Percentiles rank a stretch among this genome's conserved stretches.
These are phyloP conservation scores for Ophion costatus DNA, from an alignment of 2,888 invertebrate species.

Conservation along the genomic window DNA sequence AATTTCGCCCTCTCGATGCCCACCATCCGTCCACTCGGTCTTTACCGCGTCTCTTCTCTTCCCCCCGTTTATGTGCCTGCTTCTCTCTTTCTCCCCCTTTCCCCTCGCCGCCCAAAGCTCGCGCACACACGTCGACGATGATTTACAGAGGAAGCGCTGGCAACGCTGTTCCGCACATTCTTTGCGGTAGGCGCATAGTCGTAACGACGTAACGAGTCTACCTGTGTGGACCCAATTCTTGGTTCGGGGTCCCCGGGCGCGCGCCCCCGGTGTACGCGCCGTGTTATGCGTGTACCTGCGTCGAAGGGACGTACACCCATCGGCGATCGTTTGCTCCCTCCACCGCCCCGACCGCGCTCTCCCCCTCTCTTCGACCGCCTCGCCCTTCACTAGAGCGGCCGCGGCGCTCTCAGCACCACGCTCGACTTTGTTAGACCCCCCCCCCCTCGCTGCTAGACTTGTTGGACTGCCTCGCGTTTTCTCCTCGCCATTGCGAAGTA, in stretches of 20 bases:
- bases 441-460: background rate
- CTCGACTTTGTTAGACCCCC: constrained; percentile 40
- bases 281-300: constrained; percentile 32
- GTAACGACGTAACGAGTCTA: constrained; percentile 81
- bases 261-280: constrained; percentile 2
- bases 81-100: constrained; percentile 44
- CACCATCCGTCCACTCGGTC: constrained; percentile 63
- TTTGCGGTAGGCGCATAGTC: constrained; percentile 77
- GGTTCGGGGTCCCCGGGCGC: constrained; percentile 56
- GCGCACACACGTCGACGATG: constrained; percentile 73
- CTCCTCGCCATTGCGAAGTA: constrained; percentile 1
- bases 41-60: constrained; percentile 50
- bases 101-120: constrained; percentile 57
- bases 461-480: constrained; percentile 9
- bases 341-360: no score
- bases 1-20: constrained; percentile 65
- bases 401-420: constrained; percentile 29
- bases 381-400: background rate
- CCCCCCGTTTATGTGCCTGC: no score
- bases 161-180: constrained; percentile 78
- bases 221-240: constrained; percentile 79
- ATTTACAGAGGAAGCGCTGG: constrained; percentile 68
- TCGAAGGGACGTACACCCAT: constrained; percentile 52
- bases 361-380: constrained; percentile 7
- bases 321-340: constrained; percentile 3